phyloP scores from a whole-genome alignment of 2,888 invertebrate species.

The Zygogramma bicolorata region DNA sequence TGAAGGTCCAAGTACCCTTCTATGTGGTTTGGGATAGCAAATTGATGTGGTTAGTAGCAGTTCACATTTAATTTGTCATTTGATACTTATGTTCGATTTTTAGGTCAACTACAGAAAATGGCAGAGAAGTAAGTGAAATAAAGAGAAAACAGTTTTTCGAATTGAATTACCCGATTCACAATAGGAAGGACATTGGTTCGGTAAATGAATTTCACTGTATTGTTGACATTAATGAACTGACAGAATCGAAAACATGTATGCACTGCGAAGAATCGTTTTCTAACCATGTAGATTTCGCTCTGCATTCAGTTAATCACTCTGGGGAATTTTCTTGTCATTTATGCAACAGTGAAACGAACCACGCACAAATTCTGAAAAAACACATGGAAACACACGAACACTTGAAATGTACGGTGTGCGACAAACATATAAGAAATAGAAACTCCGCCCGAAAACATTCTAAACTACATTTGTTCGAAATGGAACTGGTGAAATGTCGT shows the following conservation, averaged over 20 bases:
- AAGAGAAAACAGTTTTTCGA: background rate
- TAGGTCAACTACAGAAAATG: background rate
- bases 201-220: background rate
- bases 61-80: background rate
- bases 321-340: constrained; percentile 58
- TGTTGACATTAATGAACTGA: background rate
- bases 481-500: constrained; percentile 52
- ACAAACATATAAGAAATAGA: constrained; percentile 48
- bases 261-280: background rate
- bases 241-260: background rate
- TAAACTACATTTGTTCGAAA: constrained; percentile 52
- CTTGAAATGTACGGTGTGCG: constrained; percentile 43
- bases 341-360: constrained; percentile 53
- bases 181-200: background rate
- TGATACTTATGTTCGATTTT: background rate
- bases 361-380: constrained; percentile 50
- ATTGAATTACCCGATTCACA: background rate
- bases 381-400: constrained; percentile 49
- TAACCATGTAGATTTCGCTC: constrained; percentile 45
- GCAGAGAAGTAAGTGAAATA: background rate
- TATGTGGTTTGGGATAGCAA: too few species aligned
- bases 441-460: constrained; percentile 51
- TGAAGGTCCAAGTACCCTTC: too few species aligned
- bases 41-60: too few species aligned
- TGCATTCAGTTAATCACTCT: constrained; percentile 58